These are phyloP conservation scores for Porites australiensis DNA, from an alignment of 64 coral and sea anemone species.

Conservation along the genomic window DNA sequence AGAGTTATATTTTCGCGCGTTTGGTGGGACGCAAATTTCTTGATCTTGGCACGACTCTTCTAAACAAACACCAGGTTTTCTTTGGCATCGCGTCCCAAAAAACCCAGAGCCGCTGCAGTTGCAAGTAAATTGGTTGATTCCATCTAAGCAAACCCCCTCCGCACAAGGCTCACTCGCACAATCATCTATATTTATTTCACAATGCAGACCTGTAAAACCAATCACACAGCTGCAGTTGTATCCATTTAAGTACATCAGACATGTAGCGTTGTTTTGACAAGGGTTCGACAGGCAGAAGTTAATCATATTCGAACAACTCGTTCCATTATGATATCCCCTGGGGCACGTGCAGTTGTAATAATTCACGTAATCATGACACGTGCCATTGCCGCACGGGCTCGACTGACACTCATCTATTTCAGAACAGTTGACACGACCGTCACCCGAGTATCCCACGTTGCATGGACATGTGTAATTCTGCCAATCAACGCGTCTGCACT, in stretches of 20 bases:
- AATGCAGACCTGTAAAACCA: slow-evolving; percentile 61
- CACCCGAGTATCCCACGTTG: slow-evolving; percentile 58
- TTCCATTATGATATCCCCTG: slow-evolving; percentile 36
- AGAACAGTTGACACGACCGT: slow-evolving; percentile 54
- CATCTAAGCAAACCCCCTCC: slow-evolving; percentile 59
- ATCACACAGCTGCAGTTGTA: slow-evolving; percentile 52
- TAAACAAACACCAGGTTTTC: slow-evolving; percentile 37
- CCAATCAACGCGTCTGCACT: slow-evolving; percentile 61
- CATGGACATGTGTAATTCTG: slow-evolving; percentile 64
- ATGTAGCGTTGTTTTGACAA: slow-evolving; percentile 50
- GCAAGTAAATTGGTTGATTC: slow-evolving; percentile 66
- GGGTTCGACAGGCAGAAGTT: slow-evolving; percentile 65
- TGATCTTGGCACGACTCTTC: slow-evolving; percentile 45
- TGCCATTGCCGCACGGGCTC: slow-evolving; percentile 59
- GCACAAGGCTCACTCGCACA: slow-evolving; percentile 38
- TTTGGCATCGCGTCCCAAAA: slow-evolving; percentile 70
- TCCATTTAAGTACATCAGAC: slow-evolving; percentile 7
- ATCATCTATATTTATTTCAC: slow-evolving; percentile 77
- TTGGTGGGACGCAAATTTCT: slow-evolving; percentile 58
- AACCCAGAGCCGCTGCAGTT: slow-evolving; percentile 50
- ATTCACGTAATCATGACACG: slow-evolving; percentile 61
- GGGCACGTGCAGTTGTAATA: slow-evolving; percentile 47
- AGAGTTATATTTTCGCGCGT: neutral
- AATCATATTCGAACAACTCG: slow-evolving; percentile 35
- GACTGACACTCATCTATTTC: slow-evolving; percentile 74